phyloP scores from a whole-genome alignment of 2,797 vertebrate genomes.

The Lycodopsis pacificus region DNA sequence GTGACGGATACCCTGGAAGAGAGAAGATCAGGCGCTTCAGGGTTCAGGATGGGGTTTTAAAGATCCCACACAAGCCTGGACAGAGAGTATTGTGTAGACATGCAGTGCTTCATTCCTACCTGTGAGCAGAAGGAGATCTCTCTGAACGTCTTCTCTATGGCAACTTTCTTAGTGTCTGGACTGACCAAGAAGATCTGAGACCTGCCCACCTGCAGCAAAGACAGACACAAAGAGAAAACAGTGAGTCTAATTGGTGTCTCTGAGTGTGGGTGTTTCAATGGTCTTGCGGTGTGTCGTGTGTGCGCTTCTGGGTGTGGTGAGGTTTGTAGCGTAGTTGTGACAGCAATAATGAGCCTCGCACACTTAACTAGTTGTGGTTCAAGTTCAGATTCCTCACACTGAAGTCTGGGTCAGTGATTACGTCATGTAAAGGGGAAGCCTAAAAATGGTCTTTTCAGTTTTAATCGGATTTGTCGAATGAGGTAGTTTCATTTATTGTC shows the following conservation, averaged over 20 bases:
- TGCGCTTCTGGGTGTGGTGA: slow-evolving; percentile 20
- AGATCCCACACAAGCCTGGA: background rate
- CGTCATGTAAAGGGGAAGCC: background rate
- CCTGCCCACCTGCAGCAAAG: slow-evolving; percentile 89
- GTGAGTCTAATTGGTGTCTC: background rate
- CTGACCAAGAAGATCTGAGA: slow-evolving; percentile 98
- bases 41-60: background rate
- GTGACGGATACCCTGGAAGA: slow-evolving; percentile 91
- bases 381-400: background rate
- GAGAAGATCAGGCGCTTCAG: slow-evolving; percentile 11
- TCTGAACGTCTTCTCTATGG: slow-evolving; percentile 97
- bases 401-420: background rate
- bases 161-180: slow-evolving; percentile 97
- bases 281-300: background rate
- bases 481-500: slow-evolving; percentile 25
- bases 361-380: background rate
- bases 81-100: background rate
- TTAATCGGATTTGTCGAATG: background rate
- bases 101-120: slow-evolving; percentile 76
- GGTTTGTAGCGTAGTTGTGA: slow-evolving; percentile 7
- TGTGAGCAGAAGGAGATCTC: slow-evolving; percentile 99
- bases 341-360: background rate
- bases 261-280: background rate
- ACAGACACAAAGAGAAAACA: background rate
- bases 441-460: background rate